Conservation (phyloP, 2,797 vertebrate species). For the Coregonus suidteri region DNA sequence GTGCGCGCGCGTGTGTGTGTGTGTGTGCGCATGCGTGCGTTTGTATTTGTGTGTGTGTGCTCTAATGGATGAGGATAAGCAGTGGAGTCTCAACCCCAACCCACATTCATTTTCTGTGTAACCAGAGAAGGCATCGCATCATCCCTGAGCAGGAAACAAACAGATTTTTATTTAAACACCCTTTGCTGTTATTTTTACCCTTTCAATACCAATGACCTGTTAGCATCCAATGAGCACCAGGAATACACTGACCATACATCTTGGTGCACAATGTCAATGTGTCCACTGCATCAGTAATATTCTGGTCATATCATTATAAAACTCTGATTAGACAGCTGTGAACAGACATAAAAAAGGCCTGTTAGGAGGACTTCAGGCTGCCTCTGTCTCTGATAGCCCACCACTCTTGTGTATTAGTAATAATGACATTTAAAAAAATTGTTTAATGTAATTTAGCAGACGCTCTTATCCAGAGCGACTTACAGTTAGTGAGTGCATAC, state of each 20-base stretch:
- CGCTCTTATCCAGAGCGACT: too few species aligned
- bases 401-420: neutral
- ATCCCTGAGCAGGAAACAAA: constrained; percentile 24
- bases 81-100: neutral
- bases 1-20: neutral
- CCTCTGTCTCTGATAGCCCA: neutral
- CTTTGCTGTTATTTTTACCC: constrained; percentile 14
- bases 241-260: neutral
- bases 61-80: neutral
- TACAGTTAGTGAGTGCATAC: too few species aligned
- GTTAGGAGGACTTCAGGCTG: neutral
- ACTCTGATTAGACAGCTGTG: neutral
- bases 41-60: constrained; percentile 5
- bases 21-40: too few species aligned
- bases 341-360: too few species aligned
- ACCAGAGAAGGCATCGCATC: constrained; percentile 25
- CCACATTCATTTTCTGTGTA: constrained; percentile 23
- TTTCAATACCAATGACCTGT: neutral
- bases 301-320: neutral
- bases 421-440: neutral
- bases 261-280: neutral
- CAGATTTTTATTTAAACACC: neutral
- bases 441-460: too few species aligned
- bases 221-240: neutral
- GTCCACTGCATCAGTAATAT: neutral